A percentile compares a stretch with the other conserved stretches of the same genome.
These are phyloP conservation scores for Phenganax stokvisi DNA, from an alignment of 92 coral and sea anemone species.

Conservation along the genomic window DNA sequence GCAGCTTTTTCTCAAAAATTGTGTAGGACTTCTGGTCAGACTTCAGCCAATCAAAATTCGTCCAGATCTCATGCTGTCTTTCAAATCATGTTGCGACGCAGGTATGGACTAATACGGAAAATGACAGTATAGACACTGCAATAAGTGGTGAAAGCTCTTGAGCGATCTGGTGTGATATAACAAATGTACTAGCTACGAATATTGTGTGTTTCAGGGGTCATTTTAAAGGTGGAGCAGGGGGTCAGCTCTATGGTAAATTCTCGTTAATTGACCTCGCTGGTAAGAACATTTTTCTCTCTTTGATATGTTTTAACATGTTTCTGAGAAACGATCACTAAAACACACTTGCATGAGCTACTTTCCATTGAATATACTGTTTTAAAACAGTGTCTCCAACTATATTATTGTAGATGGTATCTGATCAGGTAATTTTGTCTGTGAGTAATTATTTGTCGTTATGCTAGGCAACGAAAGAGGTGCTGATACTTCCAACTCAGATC, in stretches of 20 bases:
- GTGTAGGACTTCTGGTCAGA: slow-evolving; percentile 89
- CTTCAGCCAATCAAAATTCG: slow-evolving; percentile 97
- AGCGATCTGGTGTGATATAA: too few species aligned
- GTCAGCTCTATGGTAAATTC: slow-evolving; percentile 87
- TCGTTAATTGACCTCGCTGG: slow-evolving; percentile 97
- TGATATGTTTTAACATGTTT: neutral
- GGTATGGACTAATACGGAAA: slow-evolving; percentile 44
- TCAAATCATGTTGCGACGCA: slow-evolving; percentile 85
- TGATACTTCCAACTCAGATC: slow-evolving; percentile 87
- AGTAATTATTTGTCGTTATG: neutral
- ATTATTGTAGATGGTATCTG: neutral
- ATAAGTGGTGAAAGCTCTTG: neutral
- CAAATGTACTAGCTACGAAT: neutral
- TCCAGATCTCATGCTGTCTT: slow-evolving; percentile 97
- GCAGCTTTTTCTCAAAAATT: neutral
- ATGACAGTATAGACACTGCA: neutral
- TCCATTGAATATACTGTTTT: neutral
- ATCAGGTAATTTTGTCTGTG: neutral
- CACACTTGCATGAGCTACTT: too few species aligned
- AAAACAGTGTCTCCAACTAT: neutral
- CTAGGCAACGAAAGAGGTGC: slow-evolving; percentile 95
- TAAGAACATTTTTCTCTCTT: slow-evolving; percentile 12
- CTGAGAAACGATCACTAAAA: too few species aligned
- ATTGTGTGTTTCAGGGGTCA: slow-evolving; percentile 55
- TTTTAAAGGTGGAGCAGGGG: slow-evolving; percentile 94